Evolutionary conservation across 2,113 vertebrate genomes (phyloP).

Genomic region (Trematomus loennbergii): DNA sequence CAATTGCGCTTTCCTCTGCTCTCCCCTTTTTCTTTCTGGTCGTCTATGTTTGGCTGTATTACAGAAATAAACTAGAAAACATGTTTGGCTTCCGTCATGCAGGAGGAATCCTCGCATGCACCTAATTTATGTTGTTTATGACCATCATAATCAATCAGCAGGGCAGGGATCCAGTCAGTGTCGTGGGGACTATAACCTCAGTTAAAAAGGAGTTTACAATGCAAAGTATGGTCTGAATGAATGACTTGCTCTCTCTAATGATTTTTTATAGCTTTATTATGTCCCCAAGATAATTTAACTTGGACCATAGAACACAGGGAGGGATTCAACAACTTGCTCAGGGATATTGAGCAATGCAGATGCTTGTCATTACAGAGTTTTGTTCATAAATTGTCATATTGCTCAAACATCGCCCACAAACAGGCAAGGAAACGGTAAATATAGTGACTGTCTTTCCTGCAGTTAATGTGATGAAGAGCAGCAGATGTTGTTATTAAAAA

Average conservation of each 20-base stretch:
- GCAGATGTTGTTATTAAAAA: not conserved
- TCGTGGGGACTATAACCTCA: conserved; percentile 25
- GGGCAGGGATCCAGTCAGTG: not conserved
- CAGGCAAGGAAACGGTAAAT: not conserved
- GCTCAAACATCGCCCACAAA: conserved; percentile 17
- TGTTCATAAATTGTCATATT: conserved; percentile 11
- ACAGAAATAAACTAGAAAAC: conserved; percentile 20
- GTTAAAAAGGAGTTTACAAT: conserved; percentile 12
- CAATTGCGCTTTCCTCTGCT: not conserved
- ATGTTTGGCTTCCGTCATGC: not conserved
- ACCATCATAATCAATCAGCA: conserved; percentile 27
- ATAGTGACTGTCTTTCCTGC: not conserved
- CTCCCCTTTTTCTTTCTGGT: conserved; percentile 2
- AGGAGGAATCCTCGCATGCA: conserved; percentile 3
- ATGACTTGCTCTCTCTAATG: not conserved
- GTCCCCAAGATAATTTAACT: not conserved
- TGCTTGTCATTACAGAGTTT: conserved; percentile 12
- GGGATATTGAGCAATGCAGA: not conserved
- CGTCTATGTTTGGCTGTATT: conserved; percentile 22
- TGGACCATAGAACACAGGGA: conserved; percentile 9
- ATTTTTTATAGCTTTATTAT: conserved; percentile 1
- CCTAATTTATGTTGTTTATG: conserved; percentile 24
- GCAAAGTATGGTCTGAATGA: conserved; percentile 22
- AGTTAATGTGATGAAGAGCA: not conserved
- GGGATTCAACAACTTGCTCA: conserved; percentile 14